Percentiles rank a stretch among this genome's conserved stretches.
phyloP scores from a whole-genome alignment of 2,888 invertebrate genomes.

The Drosophila birchii region DNA sequence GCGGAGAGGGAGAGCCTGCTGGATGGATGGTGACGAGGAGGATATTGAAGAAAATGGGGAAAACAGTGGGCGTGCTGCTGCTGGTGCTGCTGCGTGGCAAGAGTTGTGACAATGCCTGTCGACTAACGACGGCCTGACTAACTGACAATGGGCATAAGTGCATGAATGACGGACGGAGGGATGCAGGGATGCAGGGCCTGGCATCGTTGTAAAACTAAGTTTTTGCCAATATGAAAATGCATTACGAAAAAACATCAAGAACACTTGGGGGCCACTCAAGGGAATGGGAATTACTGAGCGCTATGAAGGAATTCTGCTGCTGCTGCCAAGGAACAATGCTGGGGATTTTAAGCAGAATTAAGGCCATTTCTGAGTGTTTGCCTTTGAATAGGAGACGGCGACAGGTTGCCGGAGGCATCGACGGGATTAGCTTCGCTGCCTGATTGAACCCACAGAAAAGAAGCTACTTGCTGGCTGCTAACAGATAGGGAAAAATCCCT shows the following conservation, averaged over 20 bases:
- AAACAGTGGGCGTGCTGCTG: conserved; percentile 34
- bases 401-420: conserved; percentile 62
- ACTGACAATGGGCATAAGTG: conserved; percentile 72
- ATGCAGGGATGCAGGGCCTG: conserved; percentile 6
- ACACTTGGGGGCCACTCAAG: conserved; percentile 39
- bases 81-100: conserved; percentile 63
- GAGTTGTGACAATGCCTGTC: conserved; percentile 80
- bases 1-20: conserved; percentile 1
- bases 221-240: conserved; percentile 77
- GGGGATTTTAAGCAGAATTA: conserved; percentile 78
- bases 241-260: conserved; percentile 53
- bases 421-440: conserved; percentile 28
- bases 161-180: conserved; percentile 50
- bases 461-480: conserved; percentile 12
- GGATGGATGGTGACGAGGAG: conserved; percentile 33
- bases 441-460: conserved; percentile 21
- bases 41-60: conserved; percentile 27
- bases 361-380: conserved; percentile 74
- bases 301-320: conserved; percentile 15
- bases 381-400: conserved; percentile 58
- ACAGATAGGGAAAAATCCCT: conserved; percentile 26
- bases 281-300: conserved; percentile 14
- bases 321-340: conserved; percentile 63
- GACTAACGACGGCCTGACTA: conserved; percentile 76
- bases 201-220: conserved; percentile 66